phyloP scores from a whole-genome alignment of 2,888 invertebrate species.

The Abrostola tripartita region DNA sequence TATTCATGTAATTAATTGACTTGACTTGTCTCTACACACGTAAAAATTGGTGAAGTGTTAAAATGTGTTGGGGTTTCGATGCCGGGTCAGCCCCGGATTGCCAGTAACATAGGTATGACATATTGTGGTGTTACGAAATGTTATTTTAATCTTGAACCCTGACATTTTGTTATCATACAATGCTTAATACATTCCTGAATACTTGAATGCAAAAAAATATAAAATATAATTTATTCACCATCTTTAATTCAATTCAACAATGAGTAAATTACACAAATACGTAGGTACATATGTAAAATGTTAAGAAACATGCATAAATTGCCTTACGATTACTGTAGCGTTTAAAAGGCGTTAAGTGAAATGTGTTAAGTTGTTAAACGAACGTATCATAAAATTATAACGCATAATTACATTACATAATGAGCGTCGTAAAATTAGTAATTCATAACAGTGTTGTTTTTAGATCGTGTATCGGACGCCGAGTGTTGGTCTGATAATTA shows the following conservation, averaged over 20 bases:
- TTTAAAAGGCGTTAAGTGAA: slow-evolving; percentile 56
- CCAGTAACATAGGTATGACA: slow-evolving; percentile 48
- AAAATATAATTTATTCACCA: slow-evolving; percentile 22
- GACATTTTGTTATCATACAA: slow-evolving; percentile 48
- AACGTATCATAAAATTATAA: slow-evolving; percentile 78
- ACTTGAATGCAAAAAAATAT: slow-evolving; percentile 30
- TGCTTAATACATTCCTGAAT: slow-evolving; percentile 40
- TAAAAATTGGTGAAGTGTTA: slow-evolving; percentile 78
- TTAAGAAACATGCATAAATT: slow-evolving; percentile 57
- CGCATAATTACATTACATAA: slow-evolving; percentile 78
- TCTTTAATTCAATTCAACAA: slow-evolving; percentile 28
- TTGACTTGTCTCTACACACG: slow-evolving; percentile 67
- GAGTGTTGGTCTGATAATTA: slow-evolving; percentile 74
- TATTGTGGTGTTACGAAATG: slow-evolving; percentile 52
- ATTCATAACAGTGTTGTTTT: slow-evolving; percentile 85
- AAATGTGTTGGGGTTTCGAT: slow-evolving; percentile 59
- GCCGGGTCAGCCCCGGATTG: slow-evolving; percentile 45
- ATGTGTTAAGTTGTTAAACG: slow-evolving; percentile 77
- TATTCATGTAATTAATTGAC: slow-evolving; percentile 79
- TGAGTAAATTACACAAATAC: slow-evolving; percentile 34
- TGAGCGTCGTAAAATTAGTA: slow-evolving; percentile 79
- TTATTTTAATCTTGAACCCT: slow-evolving; percentile 51
- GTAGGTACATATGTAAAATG: slow-evolving; percentile 42
- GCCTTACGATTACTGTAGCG: slow-evolving; percentile 49
- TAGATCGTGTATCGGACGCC: slow-evolving; percentile 81